Conservation (phyloP, 2,113 vertebrate genomes). For the Hippocampus comes region DNA sequence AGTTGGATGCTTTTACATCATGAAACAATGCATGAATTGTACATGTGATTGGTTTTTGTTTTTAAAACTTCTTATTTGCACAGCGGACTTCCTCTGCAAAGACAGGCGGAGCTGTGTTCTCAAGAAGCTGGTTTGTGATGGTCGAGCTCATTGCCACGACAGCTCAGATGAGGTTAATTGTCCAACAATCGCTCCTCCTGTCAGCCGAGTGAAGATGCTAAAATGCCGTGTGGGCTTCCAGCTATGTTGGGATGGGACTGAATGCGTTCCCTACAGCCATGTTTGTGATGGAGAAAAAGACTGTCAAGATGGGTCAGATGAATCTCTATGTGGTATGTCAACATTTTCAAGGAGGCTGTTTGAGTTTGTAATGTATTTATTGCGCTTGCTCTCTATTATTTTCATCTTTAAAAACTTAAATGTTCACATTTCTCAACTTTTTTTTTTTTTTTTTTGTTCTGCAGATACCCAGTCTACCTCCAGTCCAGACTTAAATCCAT, state of each 20-base stretch:
- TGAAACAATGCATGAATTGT: neutral
- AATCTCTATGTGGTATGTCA: constrained; percentile 60
- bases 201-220: neutral
- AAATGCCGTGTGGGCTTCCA: constrained; percentile 56
- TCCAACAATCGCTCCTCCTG: constrained; percentile 6
- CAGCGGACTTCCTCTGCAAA: constrained; percentile 18
- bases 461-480: neutral
- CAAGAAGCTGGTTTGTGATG: constrained; percentile 70
- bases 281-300: constrained; percentile 80
- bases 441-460: neutral
- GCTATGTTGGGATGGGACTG: constrained; percentile 66
- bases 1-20: neutral
- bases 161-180: constrained; percentile 74
- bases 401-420: no score
- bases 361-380: neutral
- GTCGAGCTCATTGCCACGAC: constrained; percentile 73
- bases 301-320: constrained; percentile 82
- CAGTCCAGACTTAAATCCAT: neutral
- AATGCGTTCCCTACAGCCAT: constrained; percentile 73
- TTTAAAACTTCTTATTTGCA: neutral
- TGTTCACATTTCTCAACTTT: no score
- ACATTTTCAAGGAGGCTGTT: no score
- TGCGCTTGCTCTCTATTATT: neutral
- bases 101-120: constrained; percentile 11
- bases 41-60: neutral